Base-by-base conservation (phyloP, 2,797 vertebrate species). In the Megalops cyprinoides region DNA sequence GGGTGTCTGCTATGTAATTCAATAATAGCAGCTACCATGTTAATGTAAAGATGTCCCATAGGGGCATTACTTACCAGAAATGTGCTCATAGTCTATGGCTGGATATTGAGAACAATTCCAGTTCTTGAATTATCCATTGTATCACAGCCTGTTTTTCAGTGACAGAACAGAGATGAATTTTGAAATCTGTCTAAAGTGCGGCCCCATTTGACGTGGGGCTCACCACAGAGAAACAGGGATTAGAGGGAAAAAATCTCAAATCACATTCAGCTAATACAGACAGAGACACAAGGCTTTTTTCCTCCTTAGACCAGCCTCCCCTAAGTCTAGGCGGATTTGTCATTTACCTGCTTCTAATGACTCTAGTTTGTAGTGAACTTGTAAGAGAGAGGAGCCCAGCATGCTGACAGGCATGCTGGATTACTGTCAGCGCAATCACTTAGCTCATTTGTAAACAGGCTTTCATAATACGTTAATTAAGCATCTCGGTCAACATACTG, bases 391-490 rank as follows among this genome's bases (percentile, higher is more conserved):
- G 56, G 46, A 28, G 79, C 73, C 10, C 9, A 46, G 46, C 14
- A 31, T n/a, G 46, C 28, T 65, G 73, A 81, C 79, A 81, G 74
- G 44, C 74, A 76, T 62, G 74, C 55, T 69, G 76, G 79, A 77
- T 81, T 81, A 83, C 84, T 86, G 84, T 86, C 84, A 87, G 69
- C 53, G 60, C 48, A 71, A 85, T 88, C 84, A 76, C 82, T 84
- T 85, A 79, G 83, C 84, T 88, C 83, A 80, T 87, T 89, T 88
- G 88, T 87, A 88, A 88, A 88, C 87, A 89, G 81, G 60, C 79
- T 86, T 87, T 86, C 82, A 87, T 86, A 87, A 89, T 84, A 81
- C 46, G 76, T 86, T 89, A 89, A 89, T 90, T 90, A 88, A 86
- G 85, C 82, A 80, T 84, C 80, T 75, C 42, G 79, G 84, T 87